phyloP scores from a whole-genome alignment of 2,797 vertebrate genomes.

The Alectoris magna region DNA sequence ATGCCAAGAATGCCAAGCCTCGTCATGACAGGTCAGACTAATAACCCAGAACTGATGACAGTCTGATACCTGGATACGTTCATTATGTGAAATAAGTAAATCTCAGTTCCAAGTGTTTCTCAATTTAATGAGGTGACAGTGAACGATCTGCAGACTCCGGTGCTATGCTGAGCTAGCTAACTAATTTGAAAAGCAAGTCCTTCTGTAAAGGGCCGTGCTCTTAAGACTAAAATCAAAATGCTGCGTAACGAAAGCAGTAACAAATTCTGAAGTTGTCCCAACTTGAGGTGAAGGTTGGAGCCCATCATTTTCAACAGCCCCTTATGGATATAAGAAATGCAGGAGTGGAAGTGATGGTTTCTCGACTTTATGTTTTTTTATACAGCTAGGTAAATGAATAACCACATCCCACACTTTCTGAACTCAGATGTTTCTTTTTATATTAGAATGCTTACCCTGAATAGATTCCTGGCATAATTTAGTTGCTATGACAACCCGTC shows the following conservation, averaged over 20 bases:
- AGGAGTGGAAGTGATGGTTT: slow-evolving; percentile 37
- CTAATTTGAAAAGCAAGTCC: background rate
- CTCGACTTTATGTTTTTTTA: slow-evolving; percentile 35
- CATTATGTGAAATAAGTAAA: background rate
- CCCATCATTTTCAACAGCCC: background rate
- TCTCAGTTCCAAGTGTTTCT: background rate
- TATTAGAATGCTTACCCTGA: background rate
- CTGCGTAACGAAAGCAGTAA: background rate
- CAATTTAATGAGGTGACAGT: background rate
- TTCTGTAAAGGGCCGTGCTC: background rate
- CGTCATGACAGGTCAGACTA: background rate
- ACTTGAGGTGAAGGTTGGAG: slow-evolving; percentile 20
- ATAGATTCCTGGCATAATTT: slow-evolving; percentile 42
- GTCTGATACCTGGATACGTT: background rate
- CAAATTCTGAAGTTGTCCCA: background rate
- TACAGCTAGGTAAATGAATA: slow-evolving; percentile 52
- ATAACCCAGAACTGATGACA: background rate
- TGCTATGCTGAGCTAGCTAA: background rate
- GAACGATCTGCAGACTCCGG: background rate
- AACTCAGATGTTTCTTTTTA: slow-evolving; percentile 53
- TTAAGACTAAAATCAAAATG: background rate
- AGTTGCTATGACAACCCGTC: slow-evolving; percentile 56
- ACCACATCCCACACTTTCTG: slow-evolving; percentile 31
- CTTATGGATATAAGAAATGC: background rate
- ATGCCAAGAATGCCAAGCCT: too few relatives aligned